Evolutionary conservation across 2,113 vertebrate genomes (phyloP).

Genomic region (Chelonoidis abingdonii): DNA sequence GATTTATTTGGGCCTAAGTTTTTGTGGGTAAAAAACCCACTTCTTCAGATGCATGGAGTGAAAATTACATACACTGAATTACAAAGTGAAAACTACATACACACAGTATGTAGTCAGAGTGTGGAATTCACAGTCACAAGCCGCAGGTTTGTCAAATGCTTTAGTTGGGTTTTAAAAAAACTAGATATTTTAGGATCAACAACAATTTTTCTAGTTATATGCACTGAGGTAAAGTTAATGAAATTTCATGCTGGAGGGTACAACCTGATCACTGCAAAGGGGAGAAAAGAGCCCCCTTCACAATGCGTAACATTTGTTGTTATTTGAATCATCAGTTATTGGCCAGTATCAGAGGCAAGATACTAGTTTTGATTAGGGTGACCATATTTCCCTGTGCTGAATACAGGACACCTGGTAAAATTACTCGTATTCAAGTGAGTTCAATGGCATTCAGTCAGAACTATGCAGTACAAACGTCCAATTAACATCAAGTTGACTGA

Average conservation of each 20-base stretch:
- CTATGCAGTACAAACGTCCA: too few species aligned
- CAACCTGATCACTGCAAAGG: not conserved
- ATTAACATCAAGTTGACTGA: too few species aligned
- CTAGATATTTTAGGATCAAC: not conserved
- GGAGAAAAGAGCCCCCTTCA: not conserved
- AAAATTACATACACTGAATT: too few species aligned
- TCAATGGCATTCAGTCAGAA: too few species aligned
- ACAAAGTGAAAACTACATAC: too few species aligned
- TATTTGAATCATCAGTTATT: not conserved
- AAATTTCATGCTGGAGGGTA: not conserved
- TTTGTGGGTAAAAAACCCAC: too few species aligned
- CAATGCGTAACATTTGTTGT: not conserved
- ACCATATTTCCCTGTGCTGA: too few species aligned
- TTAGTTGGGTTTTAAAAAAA: not conserved
- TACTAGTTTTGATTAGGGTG: not conserved
- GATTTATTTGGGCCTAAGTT: too few species aligned
- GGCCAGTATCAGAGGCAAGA: not conserved
- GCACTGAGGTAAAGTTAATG: not conserved
- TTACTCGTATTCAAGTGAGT: too few species aligned
- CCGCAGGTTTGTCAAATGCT: not conserved
- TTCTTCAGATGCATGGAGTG: too few species aligned
- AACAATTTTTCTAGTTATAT: not conserved
- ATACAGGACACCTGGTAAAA: too few species aligned
- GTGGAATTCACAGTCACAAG: not conserved
- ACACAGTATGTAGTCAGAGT: not conserved